A percentile compares a stretch with the other conserved stretches of the same genome.
Evolutionary conservation across 2,113 vertebrate species (phyloP).

Genomic region (Elephas maximus): DNA sequence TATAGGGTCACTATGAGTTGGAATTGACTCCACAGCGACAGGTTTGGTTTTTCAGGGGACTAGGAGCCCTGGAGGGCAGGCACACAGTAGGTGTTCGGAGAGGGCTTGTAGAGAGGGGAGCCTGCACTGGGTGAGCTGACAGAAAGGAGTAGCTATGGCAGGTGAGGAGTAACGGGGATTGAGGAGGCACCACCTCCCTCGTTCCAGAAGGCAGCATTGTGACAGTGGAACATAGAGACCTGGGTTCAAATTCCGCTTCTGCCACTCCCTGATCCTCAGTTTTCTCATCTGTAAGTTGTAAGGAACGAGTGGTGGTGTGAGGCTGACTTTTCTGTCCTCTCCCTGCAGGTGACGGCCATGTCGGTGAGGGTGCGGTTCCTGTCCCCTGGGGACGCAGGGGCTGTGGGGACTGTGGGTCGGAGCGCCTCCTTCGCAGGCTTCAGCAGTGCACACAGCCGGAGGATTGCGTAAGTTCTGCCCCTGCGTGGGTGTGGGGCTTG

Average conservation of each 20-base stretch:
- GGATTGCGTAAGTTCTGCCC: constrained; percentile 86
- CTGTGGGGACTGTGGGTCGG: constrained; percentile 87
- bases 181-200: fast-evolving
- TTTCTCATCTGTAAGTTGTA: background rate
- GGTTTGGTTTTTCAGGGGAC: too few species aligned
- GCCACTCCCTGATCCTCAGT: fast-evolving
- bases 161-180: background rate
- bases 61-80: too few species aligned
- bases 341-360: constrained; percentile 84
- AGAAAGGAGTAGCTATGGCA: background rate
- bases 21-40: background rate
- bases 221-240: background rate
- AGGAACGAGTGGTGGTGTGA: fast-evolving
- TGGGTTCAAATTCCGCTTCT: background rate
- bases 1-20: too few species aligned
- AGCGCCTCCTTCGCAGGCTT: constrained; percentile 92
- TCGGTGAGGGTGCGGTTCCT: constrained; percentile 90
- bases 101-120: background rate
- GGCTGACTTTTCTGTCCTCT: constrained; percentile 40
- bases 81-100: background rate
- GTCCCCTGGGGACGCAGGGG: constrained; percentile 84
- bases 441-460: constrained; percentile 88
- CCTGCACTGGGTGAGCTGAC: background rate
- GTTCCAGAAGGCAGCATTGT: fast-evolving
- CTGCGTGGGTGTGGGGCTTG: fast-evolving